phyloP scores from a whole-genome alignment of 2,888 invertebrate species.

The Pediacus dermestoides region DNA sequence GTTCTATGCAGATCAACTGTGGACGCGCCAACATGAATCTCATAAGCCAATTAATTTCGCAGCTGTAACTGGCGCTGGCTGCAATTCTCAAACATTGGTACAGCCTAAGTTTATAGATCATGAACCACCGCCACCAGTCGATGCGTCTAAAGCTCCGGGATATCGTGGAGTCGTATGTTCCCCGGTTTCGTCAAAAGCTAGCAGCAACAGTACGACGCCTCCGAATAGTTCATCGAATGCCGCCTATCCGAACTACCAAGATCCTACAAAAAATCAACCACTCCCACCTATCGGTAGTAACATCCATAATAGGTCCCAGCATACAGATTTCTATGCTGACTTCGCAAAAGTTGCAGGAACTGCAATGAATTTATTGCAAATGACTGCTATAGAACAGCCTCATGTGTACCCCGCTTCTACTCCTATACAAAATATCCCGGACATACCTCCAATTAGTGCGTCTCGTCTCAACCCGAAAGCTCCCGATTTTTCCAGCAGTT shows the following conservation, averaged over 20 bases:
- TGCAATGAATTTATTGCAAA: too few relatives aligned
- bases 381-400: too few relatives aligned
- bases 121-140: conserved; percentile 63
- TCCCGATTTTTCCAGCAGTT: conserved; percentile 65
- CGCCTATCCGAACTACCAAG: conserved; percentile 26
- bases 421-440: too few relatives aligned
- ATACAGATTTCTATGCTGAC: conserved; percentile 28
- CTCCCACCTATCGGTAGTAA: conserved; percentile 45
- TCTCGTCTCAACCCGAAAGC: conserved; percentile 77
- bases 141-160: conserved; percentile 87
- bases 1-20: conserved; percentile 75
- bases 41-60: conserved; percentile 69
- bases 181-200: conserved; percentile 65
- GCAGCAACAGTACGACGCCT: conserved; percentile 54
- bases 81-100: conserved; percentile 16
- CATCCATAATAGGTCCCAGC: conserved; percentile 38
- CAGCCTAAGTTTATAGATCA: conserved; percentile 51
- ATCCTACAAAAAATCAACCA: conserved; percentile 14
- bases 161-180: conserved; percentile 79
- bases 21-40: conserved; percentile 55
- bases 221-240: conserved; percentile 45
- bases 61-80: conserved; percentile 63
- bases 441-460: conserved; percentile 57
- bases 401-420: too few relatives aligned
- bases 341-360: too few relatives aligned